Evolutionary conservation across 1,140 invertebrate genomes (phyloP), one percentile per base, ranked within the genome.

Genomic region (Epicauta chinensis): DNA sequence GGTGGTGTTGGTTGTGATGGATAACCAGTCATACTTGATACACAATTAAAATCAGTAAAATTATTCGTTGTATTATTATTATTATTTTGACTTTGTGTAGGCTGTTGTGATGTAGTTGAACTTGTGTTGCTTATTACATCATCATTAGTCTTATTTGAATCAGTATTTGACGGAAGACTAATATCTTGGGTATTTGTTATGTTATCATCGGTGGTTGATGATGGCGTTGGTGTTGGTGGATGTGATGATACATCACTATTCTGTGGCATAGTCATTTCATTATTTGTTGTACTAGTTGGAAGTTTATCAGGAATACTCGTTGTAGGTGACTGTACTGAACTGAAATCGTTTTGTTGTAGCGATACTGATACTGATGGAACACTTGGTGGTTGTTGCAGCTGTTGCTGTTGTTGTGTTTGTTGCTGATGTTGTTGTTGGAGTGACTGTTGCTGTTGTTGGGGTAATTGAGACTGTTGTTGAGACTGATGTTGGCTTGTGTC

Each of bases 151-250:
- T 66, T n/a, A 60, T 40, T 49, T 38, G 60, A 64, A 41, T 66
- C 65, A 30, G 40, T 58, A 54, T 66, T 69, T 10, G 68, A 50
- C 29, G 65, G 66, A 61, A 67, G 61, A 64, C 59, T 62, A 16
- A 53, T 46, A 17, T 69, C 66, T 60, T 64, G 66, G 39, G 63
- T 67, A 40, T 55, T 65, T 23, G 61, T 60, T 37, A 65, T 51
- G 57, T 64, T 62, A 46, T 71, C 69, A 56, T 71, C 69, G 14
- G 69, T 70, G 7, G 69, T 71, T 16, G 66, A 69, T 16, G 69
- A 67, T n/a, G 68, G 69, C 35, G 66, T 69, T 9, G 68, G 67
- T 12, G 70, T 71, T 7, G 70, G 62, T 40, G 68, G 69, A 61
- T 70, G 69, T n/a, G 66, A 68, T 52, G 68, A 68, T 34, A 66